Evolutionary conservation across 2,888 invertebrate species (phyloP).

Genomic region (Dasysyrphus albostriatus): DNA sequence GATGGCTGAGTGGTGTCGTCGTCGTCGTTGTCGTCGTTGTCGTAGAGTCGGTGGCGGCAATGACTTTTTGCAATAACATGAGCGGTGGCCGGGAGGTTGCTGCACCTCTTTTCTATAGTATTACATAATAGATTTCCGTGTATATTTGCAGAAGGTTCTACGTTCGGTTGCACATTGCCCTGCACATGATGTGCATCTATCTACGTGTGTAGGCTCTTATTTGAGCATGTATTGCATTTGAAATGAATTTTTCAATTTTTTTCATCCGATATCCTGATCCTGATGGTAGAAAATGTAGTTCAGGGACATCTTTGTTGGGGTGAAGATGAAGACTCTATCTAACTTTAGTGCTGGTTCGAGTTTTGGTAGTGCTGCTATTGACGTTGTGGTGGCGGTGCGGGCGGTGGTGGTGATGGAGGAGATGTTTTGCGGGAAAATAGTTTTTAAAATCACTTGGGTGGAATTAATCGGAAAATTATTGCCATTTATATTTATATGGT

Average conservation of each 20-base stretch:
- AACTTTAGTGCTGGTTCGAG: background rate
- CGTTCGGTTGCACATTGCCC: conserved; percentile 43
- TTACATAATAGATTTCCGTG: conserved; percentile 71
- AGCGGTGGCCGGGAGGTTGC: background rate
- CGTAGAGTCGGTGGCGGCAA: conserved; percentile 35
- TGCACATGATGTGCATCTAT: conserved; percentile 7
- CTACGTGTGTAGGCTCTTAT: conserved; percentile 16
- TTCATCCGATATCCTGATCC: conserved; percentile 46
- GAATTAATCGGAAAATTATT: conserved; percentile 76
- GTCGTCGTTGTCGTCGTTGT: background rate
- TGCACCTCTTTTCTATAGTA: conserved; percentile 16
- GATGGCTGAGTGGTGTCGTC: conserved; percentile 2
- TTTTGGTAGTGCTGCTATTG: background rate
- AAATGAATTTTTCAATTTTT: conserved; percentile 35
- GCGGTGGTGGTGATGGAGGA: background rate
- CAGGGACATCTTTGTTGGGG: conserved; percentile 58
- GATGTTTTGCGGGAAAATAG: conserved; percentile 65
- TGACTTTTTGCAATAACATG: conserved; percentile 35
- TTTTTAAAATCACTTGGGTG: conserved; percentile 67
- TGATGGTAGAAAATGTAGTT: conserved; percentile 52
- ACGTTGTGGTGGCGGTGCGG: background rate
- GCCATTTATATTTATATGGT: conserved; percentile 67
- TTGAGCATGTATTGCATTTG: conserved; percentile 50
- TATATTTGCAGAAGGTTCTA: conserved; percentile 60
- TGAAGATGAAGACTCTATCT: conserved; percentile 20